Evolutionary conservation across 2,888 invertebrate species (phyloP), one percentile per base, ranked within the genome.

Genomic region (Rapana venosa): DNA sequence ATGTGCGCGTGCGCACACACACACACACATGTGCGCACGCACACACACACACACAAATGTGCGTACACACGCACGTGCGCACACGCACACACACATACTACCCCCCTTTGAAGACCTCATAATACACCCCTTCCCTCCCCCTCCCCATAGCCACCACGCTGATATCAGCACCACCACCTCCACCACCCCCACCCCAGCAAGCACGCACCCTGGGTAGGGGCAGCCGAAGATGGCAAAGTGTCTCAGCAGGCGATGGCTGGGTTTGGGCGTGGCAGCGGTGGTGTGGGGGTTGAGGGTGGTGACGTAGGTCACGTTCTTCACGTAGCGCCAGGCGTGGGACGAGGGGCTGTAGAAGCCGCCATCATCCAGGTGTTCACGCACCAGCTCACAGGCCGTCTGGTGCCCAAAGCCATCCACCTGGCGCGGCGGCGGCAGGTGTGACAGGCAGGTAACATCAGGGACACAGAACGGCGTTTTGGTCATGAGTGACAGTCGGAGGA

Each of bases 361-460:
- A 88, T 95, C 95, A 91, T 96, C 96, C 86, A 96, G 93, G 92
- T 96, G 96, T 91, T 96, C 95, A 83, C 96, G 92, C 8, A 96
- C 93, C 90, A 96, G 92, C 92, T 96, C 96, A 61, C 94, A 93
- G 13, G 96, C 95, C 15, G 96, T 95, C 94, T 96, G 96, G 90
- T 95, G 93, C 58, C 95, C 94, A 90, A 92, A 94, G 66, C 92
- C 77, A 92, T 96, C 96, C 87, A 94, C 94, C 95, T 96, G 91
- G 11, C 47, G 30, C 35, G 79, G 79, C 8, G 30, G 6, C 30
- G n/a, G n/a, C n/a, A 74, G 74, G 74, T n/a, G 74, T 8, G 15
- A 61, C 20, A 36, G 26, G 22, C 0, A 58, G 61, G n/a, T 26
- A 17, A 79, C 6, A 17, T 35, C 47, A 47, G 47, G 2, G 47